Evolutionary conservation across 1,140 invertebrate genomes (phyloP), one percentile per base, ranked within the genome.

Genomic region (Araneus ventricosus): DNA sequence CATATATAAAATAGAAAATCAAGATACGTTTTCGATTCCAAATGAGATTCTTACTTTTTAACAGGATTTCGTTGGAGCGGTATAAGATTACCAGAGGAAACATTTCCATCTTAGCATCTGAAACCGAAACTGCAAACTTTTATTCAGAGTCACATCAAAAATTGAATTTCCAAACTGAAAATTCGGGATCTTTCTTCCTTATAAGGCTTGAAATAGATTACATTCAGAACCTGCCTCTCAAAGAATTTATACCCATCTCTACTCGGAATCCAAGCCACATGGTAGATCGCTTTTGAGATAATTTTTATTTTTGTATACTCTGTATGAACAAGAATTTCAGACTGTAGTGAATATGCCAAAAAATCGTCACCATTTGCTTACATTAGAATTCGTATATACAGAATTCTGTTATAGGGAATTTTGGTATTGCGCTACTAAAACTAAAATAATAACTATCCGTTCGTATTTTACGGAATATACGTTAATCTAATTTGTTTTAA

Each of bases 101-200:
- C n/a, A n/a, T n/a, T n/a, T 30, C n/a, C n/a, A n/a, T n/a, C 63
- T 67, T n/a, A 6, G n/a, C n/a, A n/a, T 67, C 63, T 41, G 37
- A 34, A 17, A 22, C 30, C 4, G 34, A 80, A 41, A n/a, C 75
- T 41, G 6, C 75, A 88, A 30, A n/a, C n/a, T 80, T 79, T 90
- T 80, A 67, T 67, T 45, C 14, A 6, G 27, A 34, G 88, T n/a
- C 79, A 61, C 24, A 57, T 59, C 67, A 80, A 37, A 89, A 89
- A 90, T 90, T 34, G 88, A 90, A 90, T 90, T 90, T 79, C 37
- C 41, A 90, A 45, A 17, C 27, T 30, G 45, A 39, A 57, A 85
- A 85, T 22, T 27, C n/a, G 41, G 41, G 37, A 52, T n/a, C n/a
- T n/a, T 6, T 24, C 75, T 80, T 80, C 75, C 30, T n/a, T 37